phyloP scores from a whole-genome alignment of 2,113 vertebrate species.

The Terrapene triunguis region DNA sequence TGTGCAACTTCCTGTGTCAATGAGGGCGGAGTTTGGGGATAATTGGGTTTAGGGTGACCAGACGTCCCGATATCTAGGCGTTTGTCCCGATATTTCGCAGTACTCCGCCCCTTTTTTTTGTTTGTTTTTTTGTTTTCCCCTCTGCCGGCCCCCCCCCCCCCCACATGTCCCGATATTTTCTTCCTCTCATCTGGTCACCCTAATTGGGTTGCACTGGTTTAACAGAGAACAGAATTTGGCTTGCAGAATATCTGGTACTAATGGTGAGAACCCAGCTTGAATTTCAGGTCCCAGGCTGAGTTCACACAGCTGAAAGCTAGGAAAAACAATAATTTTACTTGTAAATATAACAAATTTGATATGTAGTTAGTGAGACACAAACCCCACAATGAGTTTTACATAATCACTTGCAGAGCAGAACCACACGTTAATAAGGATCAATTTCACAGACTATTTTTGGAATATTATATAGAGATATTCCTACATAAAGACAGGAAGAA shows the following conservation, averaged over 20 bases:
- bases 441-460: neutral
- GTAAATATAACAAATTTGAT: neutral
- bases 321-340: neutral
- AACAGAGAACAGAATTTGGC: neutral
- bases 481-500: neutral
- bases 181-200: too few relatives aligned
- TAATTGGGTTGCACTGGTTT: neutral
- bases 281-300: neutral
- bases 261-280: neutral
- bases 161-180: too few relatives aligned
- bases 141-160: too few relatives aligned
- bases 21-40: neutral
- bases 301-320: neutral
- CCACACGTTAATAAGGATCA: neutral
- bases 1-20: neutral
- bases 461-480: neutral
- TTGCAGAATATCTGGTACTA: neutral
- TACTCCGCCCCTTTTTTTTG: too few relatives aligned
- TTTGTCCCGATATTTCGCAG: too few relatives aligned
- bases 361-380: neutral
- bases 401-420: neutral
- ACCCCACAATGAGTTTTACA: neutral
- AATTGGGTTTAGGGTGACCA: too few relatives aligned
- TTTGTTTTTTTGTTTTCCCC: too few relatives aligned
- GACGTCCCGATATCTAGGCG: too few relatives aligned